Evolutionary conservation across 2,113 vertebrate species (phyloP).

Genomic region (Polyodon spathula): DNA sequence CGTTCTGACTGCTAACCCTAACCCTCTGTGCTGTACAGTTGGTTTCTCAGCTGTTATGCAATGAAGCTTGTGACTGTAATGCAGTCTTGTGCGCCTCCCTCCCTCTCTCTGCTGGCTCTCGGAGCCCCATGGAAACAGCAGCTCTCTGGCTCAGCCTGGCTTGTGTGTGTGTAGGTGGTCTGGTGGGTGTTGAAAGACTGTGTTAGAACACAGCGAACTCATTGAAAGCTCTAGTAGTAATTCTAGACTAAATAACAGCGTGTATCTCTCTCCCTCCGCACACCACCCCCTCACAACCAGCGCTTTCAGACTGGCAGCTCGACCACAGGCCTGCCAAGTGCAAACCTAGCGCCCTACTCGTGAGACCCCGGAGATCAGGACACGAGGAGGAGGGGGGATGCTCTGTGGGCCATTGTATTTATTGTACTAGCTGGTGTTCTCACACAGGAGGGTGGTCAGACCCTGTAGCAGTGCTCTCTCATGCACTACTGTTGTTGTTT

Average conservation of each 20-base stretch:
- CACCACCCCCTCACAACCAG: background rate
- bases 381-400: background rate
- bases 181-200: background rate
- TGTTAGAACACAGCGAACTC: background rate
- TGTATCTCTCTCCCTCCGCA: background rate
- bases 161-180: background rate
- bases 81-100: too few species aligned
- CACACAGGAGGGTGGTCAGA: too few species aligned
- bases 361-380: background rate
- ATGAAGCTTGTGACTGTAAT: too few species aligned
- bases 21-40: too few species aligned
- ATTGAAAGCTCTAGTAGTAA: background rate
- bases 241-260: background rate
- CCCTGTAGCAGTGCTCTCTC: too few species aligned
- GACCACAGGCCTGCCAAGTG: too few species aligned
- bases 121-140: background rate
- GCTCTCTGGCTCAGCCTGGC: background rate
- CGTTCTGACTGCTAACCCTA: too few species aligned
- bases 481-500: too few species aligned
- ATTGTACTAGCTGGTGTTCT: too few species aligned
- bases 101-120: background rate
- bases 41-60: too few species aligned
- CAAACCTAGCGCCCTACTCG: background rate
- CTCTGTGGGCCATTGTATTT: too few species aligned
- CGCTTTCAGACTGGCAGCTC: too few species aligned